Percentiles rank a stretch among this genome's conserved stretches.
phyloP scores from a whole-genome alignment of 2,888 invertebrate genomes.

The Troides aeacus region DNA sequence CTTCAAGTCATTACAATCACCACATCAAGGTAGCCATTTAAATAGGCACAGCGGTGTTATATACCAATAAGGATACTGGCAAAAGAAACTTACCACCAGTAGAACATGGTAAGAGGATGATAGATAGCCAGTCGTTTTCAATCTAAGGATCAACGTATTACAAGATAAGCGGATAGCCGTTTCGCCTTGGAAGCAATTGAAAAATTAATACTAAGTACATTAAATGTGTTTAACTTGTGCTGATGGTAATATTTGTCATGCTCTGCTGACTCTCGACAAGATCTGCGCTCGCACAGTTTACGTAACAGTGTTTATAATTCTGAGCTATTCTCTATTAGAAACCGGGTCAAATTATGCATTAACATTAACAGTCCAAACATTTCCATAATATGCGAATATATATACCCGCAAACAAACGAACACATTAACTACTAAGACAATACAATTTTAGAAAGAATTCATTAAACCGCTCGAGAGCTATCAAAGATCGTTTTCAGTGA shows the following conservation, averaged over 20 bases:
- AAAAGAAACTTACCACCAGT: too few species aligned
- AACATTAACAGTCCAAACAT: not conserved
- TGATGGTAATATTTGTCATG: constrained; percentile 1
- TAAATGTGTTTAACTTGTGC: not conserved
- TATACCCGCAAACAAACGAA: not conserved
- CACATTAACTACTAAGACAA: not conserved
- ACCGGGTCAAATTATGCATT: constrained; percentile 31
- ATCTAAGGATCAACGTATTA: not conserved
- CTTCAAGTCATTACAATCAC: constrained; percentile 14
- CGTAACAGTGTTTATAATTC: constrained; percentile 36
- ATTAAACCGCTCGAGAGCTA: not conserved
- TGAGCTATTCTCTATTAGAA: constrained; percentile 28
- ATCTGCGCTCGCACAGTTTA: constrained; percentile 23
- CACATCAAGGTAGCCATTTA: not conserved
- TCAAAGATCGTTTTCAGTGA: not conserved
- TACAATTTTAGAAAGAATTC: not conserved
- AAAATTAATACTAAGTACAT: not conserved
- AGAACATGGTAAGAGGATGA: too few species aligned
- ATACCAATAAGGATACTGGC: too few species aligned
- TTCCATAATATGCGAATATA: constrained; percentile 8
- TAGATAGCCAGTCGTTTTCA: not conserved
- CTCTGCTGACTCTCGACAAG: constrained; percentile 9
- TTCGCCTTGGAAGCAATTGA: not conserved
- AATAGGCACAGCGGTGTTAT: too few species aligned
- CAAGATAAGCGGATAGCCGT: not conserved